Conservation (phyloP, 2,888 invertebrate genomes). For the Antheraea assamensis region DNA sequence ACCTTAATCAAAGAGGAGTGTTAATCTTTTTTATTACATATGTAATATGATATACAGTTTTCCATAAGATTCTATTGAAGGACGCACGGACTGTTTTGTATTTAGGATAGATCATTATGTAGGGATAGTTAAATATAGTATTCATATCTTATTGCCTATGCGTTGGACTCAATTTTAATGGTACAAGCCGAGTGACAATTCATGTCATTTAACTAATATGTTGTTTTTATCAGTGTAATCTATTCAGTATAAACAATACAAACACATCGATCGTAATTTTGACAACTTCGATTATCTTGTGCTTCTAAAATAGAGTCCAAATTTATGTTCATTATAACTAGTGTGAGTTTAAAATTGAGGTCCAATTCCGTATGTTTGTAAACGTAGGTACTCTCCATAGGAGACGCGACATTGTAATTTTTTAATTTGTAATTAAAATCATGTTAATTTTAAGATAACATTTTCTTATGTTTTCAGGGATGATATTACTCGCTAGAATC, state of each 20-base stretch:
- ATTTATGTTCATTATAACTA: slow-evolving; percentile 40
- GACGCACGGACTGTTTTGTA: slow-evolving; percentile 48
- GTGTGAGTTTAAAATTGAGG: slow-evolving; percentile 77
- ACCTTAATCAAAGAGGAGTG: slow-evolving; percentile 5
- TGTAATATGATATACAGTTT: background rate
- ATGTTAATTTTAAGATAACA: slow-evolving; percentile 74
- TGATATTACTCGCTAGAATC: slow-evolving; percentile 78
- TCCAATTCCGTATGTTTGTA: slow-evolving; percentile 78
- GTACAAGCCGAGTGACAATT: background rate
- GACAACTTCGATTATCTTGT: background rate
- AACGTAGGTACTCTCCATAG: slow-evolving; percentile 65
- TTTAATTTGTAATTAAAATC: slow-evolving; percentile 68
- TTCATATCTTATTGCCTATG: slow-evolving; percentile 46
- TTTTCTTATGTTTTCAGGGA: slow-evolving; percentile 73
- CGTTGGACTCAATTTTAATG: slow-evolving; percentile 37
- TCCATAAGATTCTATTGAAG: slow-evolving; percentile 22
- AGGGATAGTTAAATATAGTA: slow-evolving; percentile 36
- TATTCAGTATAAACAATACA: background rate
- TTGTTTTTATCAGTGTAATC: background rate
- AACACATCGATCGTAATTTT: background rate
- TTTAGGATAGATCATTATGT: slow-evolving; percentile 45
- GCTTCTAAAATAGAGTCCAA: slow-evolving; percentile 12
- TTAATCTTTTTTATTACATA: background rate
- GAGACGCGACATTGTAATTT: slow-evolving; percentile 62
- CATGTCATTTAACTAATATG: background rate